Conservation (phyloP, 2,888 invertebrate species). For the Odontothrips loti region DNA sequence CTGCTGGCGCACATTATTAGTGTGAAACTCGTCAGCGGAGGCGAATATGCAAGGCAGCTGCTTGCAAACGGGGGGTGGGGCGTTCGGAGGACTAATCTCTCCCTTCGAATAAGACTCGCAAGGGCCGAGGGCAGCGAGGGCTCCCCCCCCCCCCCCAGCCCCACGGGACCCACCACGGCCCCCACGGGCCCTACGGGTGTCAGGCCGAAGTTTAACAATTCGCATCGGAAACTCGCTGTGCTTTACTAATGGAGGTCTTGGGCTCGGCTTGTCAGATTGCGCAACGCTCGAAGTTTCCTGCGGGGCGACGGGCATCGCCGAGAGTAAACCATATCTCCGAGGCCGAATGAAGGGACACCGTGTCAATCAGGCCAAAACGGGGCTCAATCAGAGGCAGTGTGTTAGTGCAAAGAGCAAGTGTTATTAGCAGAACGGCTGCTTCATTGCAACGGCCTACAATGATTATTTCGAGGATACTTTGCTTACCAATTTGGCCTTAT, state of each 20-base stretch:
- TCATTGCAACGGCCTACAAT: too few species aligned
- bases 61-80: too few species aligned
- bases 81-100: not conserved
- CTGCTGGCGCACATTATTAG: too few species aligned
- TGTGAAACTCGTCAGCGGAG: too few species aligned
- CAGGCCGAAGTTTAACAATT: slow-evolving; percentile 19
- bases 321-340: not conserved
- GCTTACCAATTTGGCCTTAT: too few species aligned
- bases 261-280: slow-evolving; percentile 4
- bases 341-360: not conserved
- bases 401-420: too few species aligned
- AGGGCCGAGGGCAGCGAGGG: not conserved
- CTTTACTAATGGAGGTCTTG: not conserved
- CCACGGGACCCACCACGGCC: too few species aligned
- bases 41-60: too few species aligned
- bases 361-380: too few species aligned
- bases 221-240: slow-evolving; percentile 23
- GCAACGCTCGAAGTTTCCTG: not conserved
- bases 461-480: too few species aligned
- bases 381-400: too few species aligned
- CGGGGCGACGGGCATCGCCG: not conserved
- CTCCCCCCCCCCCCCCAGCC: not conserved
- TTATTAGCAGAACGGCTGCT: too few species aligned
- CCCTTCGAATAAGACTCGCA: not conserved
- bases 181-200: not conserved